Conservation (phyloP, 2,113 vertebrate genomes). For the Chunga burmeisteri region DNA sequence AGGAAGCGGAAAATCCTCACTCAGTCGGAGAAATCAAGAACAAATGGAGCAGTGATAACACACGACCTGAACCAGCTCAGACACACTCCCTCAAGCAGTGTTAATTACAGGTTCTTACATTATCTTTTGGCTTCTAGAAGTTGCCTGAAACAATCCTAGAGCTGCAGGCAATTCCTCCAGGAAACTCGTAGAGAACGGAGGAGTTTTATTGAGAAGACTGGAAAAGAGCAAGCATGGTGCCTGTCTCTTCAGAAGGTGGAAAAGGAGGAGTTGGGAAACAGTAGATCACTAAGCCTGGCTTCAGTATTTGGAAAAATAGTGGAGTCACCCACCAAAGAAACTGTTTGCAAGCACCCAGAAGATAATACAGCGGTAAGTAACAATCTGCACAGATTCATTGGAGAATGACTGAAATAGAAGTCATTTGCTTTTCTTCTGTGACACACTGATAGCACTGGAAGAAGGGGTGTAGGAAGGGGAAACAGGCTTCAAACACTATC, state of each 20-base stretch:
- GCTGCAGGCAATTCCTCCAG: background rate
- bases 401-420: background rate
- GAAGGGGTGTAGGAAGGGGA: background rate
- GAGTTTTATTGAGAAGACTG: background rate
- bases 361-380: background rate
- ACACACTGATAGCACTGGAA: background rate
- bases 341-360: background rate
- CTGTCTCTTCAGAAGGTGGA: background rate
- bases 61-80: background rate
- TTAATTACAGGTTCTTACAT: background rate
- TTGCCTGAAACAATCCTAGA: background rate
- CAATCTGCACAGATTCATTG: background rate
- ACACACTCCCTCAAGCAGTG: too few species aligned
- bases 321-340: background rate
- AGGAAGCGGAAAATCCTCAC: background rate
- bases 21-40: background rate
- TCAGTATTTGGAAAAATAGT: background rate
- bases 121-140: background rate
- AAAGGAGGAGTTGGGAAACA: background rate
- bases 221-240: background rate
- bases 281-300: background rate
- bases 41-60: background rate
- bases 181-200: background rate
- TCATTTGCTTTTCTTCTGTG: background rate
- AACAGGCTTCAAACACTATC: background rate